These are phyloP conservation scores for Keiferia lycopersicella DNA, from an alignment of 2,888 invertebrate genomes.

Conservation along the genomic window DNA sequence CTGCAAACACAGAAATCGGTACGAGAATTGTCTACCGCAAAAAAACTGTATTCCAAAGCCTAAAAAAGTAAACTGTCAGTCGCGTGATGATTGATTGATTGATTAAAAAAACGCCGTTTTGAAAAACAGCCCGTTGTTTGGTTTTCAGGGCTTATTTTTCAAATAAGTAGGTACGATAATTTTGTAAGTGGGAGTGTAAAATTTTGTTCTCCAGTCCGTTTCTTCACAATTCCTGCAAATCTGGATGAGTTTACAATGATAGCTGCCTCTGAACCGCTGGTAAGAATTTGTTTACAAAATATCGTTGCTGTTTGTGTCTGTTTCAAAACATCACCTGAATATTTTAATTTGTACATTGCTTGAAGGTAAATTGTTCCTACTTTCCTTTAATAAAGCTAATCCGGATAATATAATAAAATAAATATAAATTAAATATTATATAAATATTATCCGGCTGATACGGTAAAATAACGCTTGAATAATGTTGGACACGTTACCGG, in stretches of 20 bases:
- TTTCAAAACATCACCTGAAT: background rate
- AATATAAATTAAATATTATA: too few relatives aligned
- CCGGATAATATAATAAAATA: too few relatives aligned
- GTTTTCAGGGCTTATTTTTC: background rate
- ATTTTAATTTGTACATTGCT: background rate
- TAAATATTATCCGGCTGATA: background rate
- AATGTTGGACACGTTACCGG: background rate
- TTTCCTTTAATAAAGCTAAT: too few relatives aligned
- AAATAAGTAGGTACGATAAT: constrained; percentile 10
- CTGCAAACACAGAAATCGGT: background rate
- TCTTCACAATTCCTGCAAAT: constrained; percentile 81
- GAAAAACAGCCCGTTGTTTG: background rate
- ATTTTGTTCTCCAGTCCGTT: background rate
- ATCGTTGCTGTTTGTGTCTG: too few relatives aligned
- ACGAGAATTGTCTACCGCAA: too few relatives aligned
- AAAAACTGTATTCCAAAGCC: background rate
- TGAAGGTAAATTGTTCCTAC: too few relatives aligned
- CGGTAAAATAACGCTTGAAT: background rate
- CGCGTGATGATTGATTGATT: too few relatives aligned
- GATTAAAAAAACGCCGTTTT: background rate
- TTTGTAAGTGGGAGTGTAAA: constrained; percentile 1
- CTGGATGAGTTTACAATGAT: constrained; percentile 95
- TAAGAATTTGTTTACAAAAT: constrained; percentile 54
- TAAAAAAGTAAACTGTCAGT: background rate
- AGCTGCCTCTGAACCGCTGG: constrained; percentile 95